These are phyloP conservation scores for Apamea crenata DNA, from an alignment of 2,888 invertebrate genomes.

Conservation along the genomic window DNA sequence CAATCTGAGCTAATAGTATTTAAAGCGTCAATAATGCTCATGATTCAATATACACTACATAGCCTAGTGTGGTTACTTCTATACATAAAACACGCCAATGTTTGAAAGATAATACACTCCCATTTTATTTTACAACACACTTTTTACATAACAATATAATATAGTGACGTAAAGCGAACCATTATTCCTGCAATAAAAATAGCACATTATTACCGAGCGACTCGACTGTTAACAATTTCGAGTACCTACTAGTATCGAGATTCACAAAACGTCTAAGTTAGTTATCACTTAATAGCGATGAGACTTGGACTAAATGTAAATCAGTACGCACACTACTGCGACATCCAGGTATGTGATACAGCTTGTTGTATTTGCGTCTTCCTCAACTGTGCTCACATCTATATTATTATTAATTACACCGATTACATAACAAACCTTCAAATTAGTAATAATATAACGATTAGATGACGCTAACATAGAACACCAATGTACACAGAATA, in stretches of 20 bases:
- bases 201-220: conserved; percentile 29
- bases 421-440: conserved; percentile 73
- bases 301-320: conserved; percentile 89
- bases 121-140: conserved; percentile 38
- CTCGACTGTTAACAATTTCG: conserved; percentile 32
- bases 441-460: conserved; percentile 75
- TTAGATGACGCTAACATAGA: conserved; percentile 65
- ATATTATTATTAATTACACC: conserved; percentile 74
- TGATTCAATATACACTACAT: conserved; percentile 23
- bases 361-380: conserved; percentile 90
- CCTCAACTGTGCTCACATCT: conserved; percentile 81
- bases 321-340: conserved; percentile 83
- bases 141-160: conserved; percentile 14
- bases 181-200: conserved; percentile 58
- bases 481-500: conserved; percentile 76
- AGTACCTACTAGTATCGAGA: conserved; percentile 30
- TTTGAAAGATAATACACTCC: conserved; percentile 39
- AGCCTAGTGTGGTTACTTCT: conserved; percentile 35
- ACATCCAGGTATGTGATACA: conserved; percentile 81
- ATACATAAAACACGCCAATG: conserved; percentile 38
- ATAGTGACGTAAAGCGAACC: conserved; percentile 30
- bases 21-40: conserved; percentile 30
- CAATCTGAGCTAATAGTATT: conserved; percentile 30
- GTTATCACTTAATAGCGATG: conserved; percentile 41
- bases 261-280: conserved; percentile 26